phyloP scores from a whole-genome alignment of 2,113 vertebrate genomes.

The Myxocyprinus asiaticus region DNA sequence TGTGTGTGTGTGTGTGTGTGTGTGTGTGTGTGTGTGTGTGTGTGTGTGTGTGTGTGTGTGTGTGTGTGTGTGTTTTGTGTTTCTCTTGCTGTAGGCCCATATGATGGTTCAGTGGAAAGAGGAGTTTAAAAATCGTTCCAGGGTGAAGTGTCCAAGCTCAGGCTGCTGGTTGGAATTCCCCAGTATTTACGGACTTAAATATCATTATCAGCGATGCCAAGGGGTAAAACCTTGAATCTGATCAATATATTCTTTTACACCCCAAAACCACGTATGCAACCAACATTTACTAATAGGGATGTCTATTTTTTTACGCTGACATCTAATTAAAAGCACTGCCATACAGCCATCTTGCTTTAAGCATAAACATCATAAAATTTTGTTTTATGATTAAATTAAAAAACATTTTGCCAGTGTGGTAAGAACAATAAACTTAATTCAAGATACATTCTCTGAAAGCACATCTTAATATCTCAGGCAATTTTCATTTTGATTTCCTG shows the following conservation, averaged over 20 bases:
- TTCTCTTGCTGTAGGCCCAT: slow-evolving; percentile 75
- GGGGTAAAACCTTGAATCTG: slow-evolving; percentile 80
- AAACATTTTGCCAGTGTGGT: too few species aligned
- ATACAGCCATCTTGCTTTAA: neutral
- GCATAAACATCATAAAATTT: too few species aligned
- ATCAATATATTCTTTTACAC: neutral
- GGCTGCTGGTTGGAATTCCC: slow-evolving; percentile 98
- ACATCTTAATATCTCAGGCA: too few species aligned
- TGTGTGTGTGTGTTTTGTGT: neutral
- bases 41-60: too few species aligned
- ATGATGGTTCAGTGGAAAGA: slow-evolving; percentile 97
- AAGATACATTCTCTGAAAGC: too few species aligned
- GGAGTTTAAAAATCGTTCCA: slow-evolving; percentile 90
- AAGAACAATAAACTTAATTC: too few species aligned
- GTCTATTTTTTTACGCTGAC: too few species aligned
- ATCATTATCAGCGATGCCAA: slow-evolving; percentile 96
- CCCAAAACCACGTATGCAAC: neutral
- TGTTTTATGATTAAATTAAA: neutral
- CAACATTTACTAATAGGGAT: neutral
- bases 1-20: too few species aligned
- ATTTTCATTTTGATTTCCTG: too few species aligned
- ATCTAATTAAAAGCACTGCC: too few species aligned
- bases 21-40: too few species aligned
- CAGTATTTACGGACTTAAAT: slow-evolving; percentile 96
- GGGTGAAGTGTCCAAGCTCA: slow-evolving; percentile 91